These are phyloP conservation scores for Orius insidiosus DNA, from an alignment of 1,140 invertebrate genomes.

Conservation along the genomic window DNA sequence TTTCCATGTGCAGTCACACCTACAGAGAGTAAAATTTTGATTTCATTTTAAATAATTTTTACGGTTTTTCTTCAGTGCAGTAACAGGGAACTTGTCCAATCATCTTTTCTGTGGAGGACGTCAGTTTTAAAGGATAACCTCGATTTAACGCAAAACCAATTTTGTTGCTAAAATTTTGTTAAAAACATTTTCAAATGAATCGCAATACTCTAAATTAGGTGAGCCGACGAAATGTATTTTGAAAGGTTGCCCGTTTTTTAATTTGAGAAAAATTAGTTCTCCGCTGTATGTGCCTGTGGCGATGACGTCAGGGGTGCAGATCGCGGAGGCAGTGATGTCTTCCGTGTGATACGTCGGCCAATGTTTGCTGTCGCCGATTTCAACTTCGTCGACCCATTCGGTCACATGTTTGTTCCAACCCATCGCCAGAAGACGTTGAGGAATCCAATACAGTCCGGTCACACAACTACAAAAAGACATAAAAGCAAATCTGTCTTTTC, in stretches of 20 bases:
- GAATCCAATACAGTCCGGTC: conserved; percentile 21
- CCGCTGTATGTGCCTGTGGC: conserved; percentile 52
- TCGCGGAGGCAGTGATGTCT: conserved; percentile 46
- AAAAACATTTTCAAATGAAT: background rate
- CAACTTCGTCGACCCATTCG: conserved; percentile 44
- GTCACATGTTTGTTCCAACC: conserved; percentile 51
- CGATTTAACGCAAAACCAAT: no score
- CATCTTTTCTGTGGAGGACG: no score
- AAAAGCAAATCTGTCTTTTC: conserved; percentile 1
- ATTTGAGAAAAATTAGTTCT: conserved; percentile 57
- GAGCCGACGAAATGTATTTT: conserved; percentile 22
- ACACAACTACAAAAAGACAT: conserved; percentile 16
- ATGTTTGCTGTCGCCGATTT: conserved; percentile 31
- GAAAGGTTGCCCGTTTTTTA: conserved; percentile 50
- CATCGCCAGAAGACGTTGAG: conserved; percentile 41
- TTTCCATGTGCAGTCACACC: no score
- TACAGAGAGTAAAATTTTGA: no score
- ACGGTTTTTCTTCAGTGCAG: no score
- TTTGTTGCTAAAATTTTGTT: background rate
- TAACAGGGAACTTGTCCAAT: no score
- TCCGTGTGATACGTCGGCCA: conserved; percentile 52
- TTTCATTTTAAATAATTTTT: no score
- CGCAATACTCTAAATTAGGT: conserved; percentile 6
- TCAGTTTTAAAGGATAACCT: no score
- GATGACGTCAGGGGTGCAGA: conserved; percentile 36